Evolutionary conservation across 2,113 vertebrate genomes (phyloP).

Genomic region (Cyanistes caeruleus): DNA sequence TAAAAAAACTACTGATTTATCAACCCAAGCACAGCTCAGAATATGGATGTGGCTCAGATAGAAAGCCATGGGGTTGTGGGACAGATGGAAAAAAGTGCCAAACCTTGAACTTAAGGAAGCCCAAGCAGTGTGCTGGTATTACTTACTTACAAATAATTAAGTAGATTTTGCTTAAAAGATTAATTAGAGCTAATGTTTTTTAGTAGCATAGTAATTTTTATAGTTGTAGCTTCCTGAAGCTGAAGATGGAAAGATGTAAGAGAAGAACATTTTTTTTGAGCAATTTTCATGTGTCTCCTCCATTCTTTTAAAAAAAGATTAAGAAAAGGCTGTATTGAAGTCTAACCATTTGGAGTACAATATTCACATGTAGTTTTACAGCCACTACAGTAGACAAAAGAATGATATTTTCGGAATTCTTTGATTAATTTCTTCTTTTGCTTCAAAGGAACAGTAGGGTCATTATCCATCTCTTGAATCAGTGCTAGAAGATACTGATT

Average conservation of each 20-base stretch:
- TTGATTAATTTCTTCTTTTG: slow-evolving; percentile 80
- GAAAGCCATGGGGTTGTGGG: not conserved
- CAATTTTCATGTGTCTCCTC: not conserved
- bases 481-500: slow-evolving; percentile 76
- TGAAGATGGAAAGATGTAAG: not conserved
- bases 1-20: not conserved
- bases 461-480: slow-evolving; percentile 68
- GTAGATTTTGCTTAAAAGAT: not conserved
- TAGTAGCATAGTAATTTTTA: not conserved
- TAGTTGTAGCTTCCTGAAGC: not conserved
- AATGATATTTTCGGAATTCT: slow-evolving; percentile 84
- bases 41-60: not conserved
- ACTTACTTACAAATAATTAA: not conserved
- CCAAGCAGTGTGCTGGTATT: not conserved
- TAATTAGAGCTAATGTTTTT: not conserved
- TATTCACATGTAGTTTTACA: slow-evolving; percentile 45
- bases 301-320: not conserved
- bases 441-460: slow-evolving; percentile 69
- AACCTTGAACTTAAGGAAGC: not conserved
- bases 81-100: not conserved
- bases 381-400: slow-evolving; percentile 73
- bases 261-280: not conserved
- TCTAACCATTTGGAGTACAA: not conserved
- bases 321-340: not conserved
- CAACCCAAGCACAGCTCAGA: not conserved